Base-by-base conservation (phyloP, 2,797 vertebrate genomes). In the Otolemur crassicaudatus region DNA sequence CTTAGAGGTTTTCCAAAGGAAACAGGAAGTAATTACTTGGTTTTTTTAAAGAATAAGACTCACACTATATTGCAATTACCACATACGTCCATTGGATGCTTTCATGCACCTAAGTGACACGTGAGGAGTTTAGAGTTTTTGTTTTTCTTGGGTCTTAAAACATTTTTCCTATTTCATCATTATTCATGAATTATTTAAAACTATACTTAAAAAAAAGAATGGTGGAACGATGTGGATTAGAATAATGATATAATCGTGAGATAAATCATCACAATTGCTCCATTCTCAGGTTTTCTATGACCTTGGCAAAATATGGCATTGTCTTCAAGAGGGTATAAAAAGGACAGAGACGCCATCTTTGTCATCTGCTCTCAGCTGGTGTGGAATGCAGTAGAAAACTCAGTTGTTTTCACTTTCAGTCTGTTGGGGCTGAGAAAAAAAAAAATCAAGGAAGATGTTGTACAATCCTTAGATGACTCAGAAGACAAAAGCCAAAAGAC, bases 121-220 rank as follows among this genome's bases (percentile, higher is more conserved):
- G 34, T 43, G 16, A 40, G n/a, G 56, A 40, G 56, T 27, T 56
- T 23, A 40, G 29, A 3, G 13, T 56, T 70, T 23, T 85, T 87
- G 29, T 58, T 92, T 97, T 83, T 65, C 58, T 37, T 29, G 2
- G n/a, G 13, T 69, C 20, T 81, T 87, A 65, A 85, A 86, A 92
- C 1, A 56, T 2, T 8, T 46, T 56, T 94, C 60, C 58, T 92
- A 31, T n/a, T 90, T 84, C 60, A 3, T 80, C 16, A 29, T 84
- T 82, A 92, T 20, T 70, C 49, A 65, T n/a, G 8, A 84, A 37
- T 87, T 94, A 73, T 43, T 79, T 34, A 13, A 12, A 37, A 84
- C 23, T 19, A 40, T 27, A 29, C 53, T 60, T n/a, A 12, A 46
- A 46, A 70, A 49, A 76, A 80, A 69, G 29, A 65, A 76, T 9